Conservation (phyloP, 2,888 invertebrate genomes). For the Hyalella azteca region DNA sequence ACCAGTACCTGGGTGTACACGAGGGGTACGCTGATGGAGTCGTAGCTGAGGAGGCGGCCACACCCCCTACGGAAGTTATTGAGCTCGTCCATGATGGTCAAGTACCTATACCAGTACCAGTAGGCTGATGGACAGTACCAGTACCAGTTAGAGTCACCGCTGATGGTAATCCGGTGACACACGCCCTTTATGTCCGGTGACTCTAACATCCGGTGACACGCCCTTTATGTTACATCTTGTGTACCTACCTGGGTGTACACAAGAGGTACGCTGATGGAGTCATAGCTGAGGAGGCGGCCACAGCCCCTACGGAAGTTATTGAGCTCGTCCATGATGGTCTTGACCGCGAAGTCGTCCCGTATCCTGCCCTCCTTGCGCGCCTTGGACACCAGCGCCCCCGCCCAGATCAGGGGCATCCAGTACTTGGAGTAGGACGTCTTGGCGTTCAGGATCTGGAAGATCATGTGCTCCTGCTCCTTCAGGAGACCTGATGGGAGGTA, state of each 20-base stretch:
- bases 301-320: conserved; percentile 84
- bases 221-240: no score
- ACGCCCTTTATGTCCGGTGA: neutral
- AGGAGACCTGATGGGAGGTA: neutral
- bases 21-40: conserved; percentile 68
- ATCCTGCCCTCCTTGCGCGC: conserved; percentile 84
- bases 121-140: neutral
- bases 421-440: conserved; percentile 87
- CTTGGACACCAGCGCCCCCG: conserved; percentile 86
- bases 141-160: neutral
- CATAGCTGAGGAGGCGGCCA: conserved; percentile 85
- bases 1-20: conserved; percentile 48
- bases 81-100: neutral
- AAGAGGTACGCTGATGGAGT: conserved; percentile 62
- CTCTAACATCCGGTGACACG: neutral
- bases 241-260: neutral
- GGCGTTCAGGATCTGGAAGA: conserved; percentile 86
- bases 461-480: conserved; percentile 83
- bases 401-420: conserved; percentile 95
- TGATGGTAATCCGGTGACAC: no score
- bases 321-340: conserved; percentile 85
- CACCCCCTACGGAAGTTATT: conserved; percentile 65
- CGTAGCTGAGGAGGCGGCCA: conserved; percentile 85
- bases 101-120: neutral
- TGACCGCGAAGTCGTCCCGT: conserved; percentile 88